Percentiles rank a stretch among this genome's conserved stretches.
Evolutionary conservation across 2,888 invertebrate genomes (phyloP).

Genomic region (Cryptocephalus primarius): DNA sequence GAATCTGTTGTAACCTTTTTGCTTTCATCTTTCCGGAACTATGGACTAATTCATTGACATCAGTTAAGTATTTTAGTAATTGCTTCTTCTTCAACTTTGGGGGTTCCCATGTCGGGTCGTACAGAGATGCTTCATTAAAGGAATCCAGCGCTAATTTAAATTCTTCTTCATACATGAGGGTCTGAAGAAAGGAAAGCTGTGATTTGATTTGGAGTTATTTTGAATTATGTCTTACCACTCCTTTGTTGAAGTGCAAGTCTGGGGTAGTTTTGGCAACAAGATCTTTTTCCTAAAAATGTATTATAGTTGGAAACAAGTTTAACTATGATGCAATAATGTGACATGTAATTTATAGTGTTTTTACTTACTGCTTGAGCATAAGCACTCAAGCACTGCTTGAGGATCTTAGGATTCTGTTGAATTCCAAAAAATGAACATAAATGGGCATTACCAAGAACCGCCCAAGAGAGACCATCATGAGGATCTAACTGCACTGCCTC

Average conservation of each 20-base stretch:
- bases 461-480: constrained; percentile 73
- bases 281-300: constrained; percentile 50
- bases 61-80: constrained; percentile 52
- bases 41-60: constrained; percentile 50
- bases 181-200: constrained; percentile 38
- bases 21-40: constrained; percentile 64
- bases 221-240: constrained; percentile 49
- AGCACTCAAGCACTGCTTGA: constrained; percentile 67
- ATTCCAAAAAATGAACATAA: constrained; percentile 67
- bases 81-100: constrained; percentile 51
- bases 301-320: constrained; percentile 1
- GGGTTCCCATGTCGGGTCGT: constrained; percentile 69
- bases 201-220: too few species aligned
- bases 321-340: neutral
- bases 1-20: constrained; percentile 57
- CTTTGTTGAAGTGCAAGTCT: constrained; percentile 76
- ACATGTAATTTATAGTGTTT: neutral
- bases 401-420: constrained; percentile 56
- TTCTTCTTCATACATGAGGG: constrained; percentile 67
- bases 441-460: constrained; percentile 75
- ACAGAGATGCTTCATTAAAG: constrained; percentile 51
- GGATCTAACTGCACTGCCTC: constrained; percentile 71
- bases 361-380: constrained; percentile 65
- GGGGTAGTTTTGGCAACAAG: constrained; percentile 59
- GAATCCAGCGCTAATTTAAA: constrained; percentile 60